A percentile compares a stretch with the other conserved stretches of the same genome.
These are phyloP conservation scores for Mamestra brassicae DNA, from an alignment of 2,888 invertebrate genomes.

Conservation along the genomic window DNA sequence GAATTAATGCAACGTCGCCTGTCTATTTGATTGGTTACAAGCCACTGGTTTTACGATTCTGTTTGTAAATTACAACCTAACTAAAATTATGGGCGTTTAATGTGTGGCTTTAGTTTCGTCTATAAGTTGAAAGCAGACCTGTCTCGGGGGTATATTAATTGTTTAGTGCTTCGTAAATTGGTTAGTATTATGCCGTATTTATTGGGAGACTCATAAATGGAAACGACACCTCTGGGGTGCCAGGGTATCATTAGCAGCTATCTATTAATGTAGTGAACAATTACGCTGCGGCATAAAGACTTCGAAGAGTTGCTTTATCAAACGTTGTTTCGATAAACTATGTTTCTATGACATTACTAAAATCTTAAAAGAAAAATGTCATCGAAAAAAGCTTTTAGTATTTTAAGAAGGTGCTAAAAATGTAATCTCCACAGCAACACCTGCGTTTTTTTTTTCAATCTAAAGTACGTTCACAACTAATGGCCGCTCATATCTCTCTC, in stretches of 20 bases:
- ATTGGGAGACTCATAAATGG: conserved; percentile 26
- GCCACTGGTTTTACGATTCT: conserved; percentile 62
- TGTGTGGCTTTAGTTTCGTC: conserved; percentile 55
- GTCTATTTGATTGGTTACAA: conserved; percentile 67
- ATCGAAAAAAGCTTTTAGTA: neutral
- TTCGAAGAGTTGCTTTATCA: neutral
- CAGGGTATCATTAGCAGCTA: conserved; percentile 33
- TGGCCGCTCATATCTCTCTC: conserved; percentile 28
- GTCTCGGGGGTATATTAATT: conserved; percentile 50
- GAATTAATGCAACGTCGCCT: conserved; percentile 63
- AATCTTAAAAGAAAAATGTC: neutral
- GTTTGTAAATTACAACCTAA: conserved; percentile 66
- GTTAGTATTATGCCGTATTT: conserved; percentile 35
- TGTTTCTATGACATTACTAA: neutral
- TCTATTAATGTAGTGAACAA: conserved; percentile 7
- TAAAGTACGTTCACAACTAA: conserved; percentile 24
- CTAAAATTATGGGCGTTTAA: conserved; percentile 63
- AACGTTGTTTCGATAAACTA: neutral
- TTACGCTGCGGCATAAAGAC: neutral
- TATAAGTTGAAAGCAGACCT: conserved; percentile 49
- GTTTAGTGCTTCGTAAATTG: conserved; percentile 53
- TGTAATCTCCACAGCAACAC: conserved; percentile 22
- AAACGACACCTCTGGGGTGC: conserved; percentile 36
- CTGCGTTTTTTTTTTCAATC: conserved; percentile 31
- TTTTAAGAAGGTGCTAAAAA: neutral